Evolutionary conservation across 2,888 invertebrate genomes (phyloP).

Genomic region (Dascillus cervinus): DNA sequence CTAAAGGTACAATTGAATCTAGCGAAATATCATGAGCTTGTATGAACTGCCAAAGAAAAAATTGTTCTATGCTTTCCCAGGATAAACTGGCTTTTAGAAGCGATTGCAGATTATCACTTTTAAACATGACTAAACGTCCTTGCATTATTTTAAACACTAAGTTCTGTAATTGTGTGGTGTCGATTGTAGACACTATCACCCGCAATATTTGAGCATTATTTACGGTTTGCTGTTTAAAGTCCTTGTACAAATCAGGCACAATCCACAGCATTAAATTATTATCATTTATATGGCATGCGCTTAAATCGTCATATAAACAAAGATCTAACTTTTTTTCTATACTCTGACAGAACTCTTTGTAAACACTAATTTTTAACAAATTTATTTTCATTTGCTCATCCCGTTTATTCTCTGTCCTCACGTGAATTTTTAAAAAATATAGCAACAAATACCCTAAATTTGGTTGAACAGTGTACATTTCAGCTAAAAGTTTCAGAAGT

Average conservation of each 20-base stretch:
- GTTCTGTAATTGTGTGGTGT: conserved; percentile 83
- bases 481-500: conserved; percentile 64
- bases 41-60: conserved; percentile 94
- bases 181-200: conserved; percentile 83
- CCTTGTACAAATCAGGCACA: conserved; percentile 86
- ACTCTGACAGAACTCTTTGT: conserved; percentile 81
- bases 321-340: conserved; percentile 64
- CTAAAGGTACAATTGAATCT: conserved; percentile 76
- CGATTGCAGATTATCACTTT: conserved; percentile 65
- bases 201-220: conserved; percentile 84
- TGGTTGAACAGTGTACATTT: conserved; percentile 65
- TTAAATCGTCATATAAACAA: conserved; percentile 74
- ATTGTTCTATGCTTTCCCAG: conserved; percentile 97
- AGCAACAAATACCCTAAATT: conserved; percentile 78
- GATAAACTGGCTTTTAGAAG: conserved; percentile 75
- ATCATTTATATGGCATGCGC: conserved; percentile 83
- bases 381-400: conserved; percentile 43
- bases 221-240: conserved; percentile 78
- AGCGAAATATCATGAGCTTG: conserved; percentile 89
- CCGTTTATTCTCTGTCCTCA: conserved; percentile 46
- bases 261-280: conserved; percentile 84
- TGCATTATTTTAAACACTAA: conserved; percentile 86
- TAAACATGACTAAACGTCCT: conserved; percentile 78
- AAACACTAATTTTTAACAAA: conserved; percentile 75
- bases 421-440: conserved; percentile 82